Evolutionary conservation across 2,888 invertebrate genomes (phyloP).

Genomic region (Crematogaster levior): DNA sequence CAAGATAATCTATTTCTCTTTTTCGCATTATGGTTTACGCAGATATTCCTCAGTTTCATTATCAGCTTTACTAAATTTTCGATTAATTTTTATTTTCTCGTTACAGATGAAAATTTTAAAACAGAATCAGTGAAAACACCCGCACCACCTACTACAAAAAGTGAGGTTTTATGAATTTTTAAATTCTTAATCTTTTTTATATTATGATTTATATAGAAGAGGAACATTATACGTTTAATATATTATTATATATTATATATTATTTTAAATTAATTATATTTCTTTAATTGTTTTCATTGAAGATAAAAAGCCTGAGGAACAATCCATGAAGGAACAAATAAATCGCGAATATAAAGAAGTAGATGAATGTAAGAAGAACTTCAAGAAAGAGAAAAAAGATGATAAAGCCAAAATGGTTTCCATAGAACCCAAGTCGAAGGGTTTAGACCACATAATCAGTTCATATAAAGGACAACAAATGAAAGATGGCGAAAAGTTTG

Average conservation of each 20-base stretch:
- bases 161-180: background rate
- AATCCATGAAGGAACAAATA: constrained; percentile 24
- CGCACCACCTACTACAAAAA: background rate
- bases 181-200: background rate
- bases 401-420: background rate
- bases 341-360: constrained; percentile 61
- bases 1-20: background rate
- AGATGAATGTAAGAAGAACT: constrained; percentile 58
- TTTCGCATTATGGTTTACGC: background rate
- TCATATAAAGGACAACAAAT: constrained; percentile 41
- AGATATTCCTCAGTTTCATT: background rate
- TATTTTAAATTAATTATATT: background rate
- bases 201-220: background rate
- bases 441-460: constrained; percentile 40
- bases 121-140: background rate
- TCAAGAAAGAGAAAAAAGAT: background rate
- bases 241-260: background rate
- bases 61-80: background rate
- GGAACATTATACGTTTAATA: background rate
- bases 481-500: background rate
- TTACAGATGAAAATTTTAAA: background rate
- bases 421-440: background rate
- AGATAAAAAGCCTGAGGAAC: background rate
- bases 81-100: background rate
- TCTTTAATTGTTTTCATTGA: background rate